Base-by-base conservation (phyloP, 2,113 vertebrate genomes). In the Nothobranchius kuhntae region DNA sequence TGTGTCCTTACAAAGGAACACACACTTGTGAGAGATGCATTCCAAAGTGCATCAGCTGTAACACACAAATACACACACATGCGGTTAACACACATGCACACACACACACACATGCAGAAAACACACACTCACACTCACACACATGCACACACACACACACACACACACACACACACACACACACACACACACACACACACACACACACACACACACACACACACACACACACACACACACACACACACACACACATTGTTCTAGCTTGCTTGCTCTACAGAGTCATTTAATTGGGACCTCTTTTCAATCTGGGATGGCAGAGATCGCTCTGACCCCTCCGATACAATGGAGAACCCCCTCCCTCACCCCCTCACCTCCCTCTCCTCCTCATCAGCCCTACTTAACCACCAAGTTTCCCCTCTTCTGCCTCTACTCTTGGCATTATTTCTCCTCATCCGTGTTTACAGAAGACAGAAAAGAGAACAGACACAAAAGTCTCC, bases 281-380 rank as follows among this genome's bases (percentile, higher is more conserved):
- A 91, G 90, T 94, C 93, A 89, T 93, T 94, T 96, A 96, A 96
- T 96, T 96, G 95, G 95, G 89, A 89, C 85, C 48, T 84, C 88
- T 85, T 89, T 90, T 87, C 67, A 80, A 73, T 82, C 69, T 90
- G 89, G 88, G 79, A 87, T 83, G 84, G 89, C 78, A 72, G 71
- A 51, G 81, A 92, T 91, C 89, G 84, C 78, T 86, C 77, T 89
- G 92, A 92, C 92, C 87, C 51, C 77, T 82, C 86, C 80, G 76
- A 66, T 73, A 87, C 78, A 90, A 89, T 76, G 66, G 79, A 73
- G 76, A 76, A 54, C 58, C 58, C 59, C 38, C 2, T 30, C 44
- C 12, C 44, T 11, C 38, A 13, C 44, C 44, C 44, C 13, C 61
- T 30, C 26, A 14, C 40, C 38, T 57, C 14, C 63, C 48, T 42